These are phyloP conservation scores for Chrysolina oricalcia DNA, from an alignment of 2,888 invertebrate species.

Conservation along the genomic window DNA sequence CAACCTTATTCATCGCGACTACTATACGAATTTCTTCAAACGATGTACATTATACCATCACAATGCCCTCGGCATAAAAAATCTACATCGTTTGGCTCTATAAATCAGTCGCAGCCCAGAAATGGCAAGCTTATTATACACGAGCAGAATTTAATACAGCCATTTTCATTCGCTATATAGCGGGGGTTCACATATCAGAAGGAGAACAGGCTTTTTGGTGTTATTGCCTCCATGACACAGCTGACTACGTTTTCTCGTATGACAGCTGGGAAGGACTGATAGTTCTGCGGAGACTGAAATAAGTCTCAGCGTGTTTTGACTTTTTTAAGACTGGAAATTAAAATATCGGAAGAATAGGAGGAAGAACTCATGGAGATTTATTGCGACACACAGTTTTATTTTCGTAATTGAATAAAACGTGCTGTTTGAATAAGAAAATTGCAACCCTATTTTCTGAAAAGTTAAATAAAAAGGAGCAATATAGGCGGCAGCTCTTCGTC, in stretches of 20 bases:
- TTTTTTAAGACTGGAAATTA: too few relatives aligned
- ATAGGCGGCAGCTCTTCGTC: too few relatives aligned
- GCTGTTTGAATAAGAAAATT: too few relatives aligned
- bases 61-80: background rate
- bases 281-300: too few relatives aligned
- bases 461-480: too few relatives aligned
- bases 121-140: constrained; percentile 19
- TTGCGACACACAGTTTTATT: too few relatives aligned
- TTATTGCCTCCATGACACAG: constrained; percentile 17
- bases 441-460: too few relatives aligned
- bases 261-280: background rate
- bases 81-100: background rate
- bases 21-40: background rate
- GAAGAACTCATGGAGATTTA: too few relatives aligned
- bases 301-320: too few relatives aligned
- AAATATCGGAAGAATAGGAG: too few relatives aligned
- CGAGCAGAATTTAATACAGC: constrained; percentile 18
- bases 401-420: too few relatives aligned
- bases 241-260: constrained; percentile 6
- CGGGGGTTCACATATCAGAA: constrained; percentile 17
- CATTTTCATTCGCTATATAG: constrained; percentile 6
- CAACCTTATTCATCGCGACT: background rate
- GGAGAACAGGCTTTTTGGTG: constrained; percentile 18
- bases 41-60: background rate
- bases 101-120: background rate